Percentiles rank a stretch among this genome's conserved stretches.
phyloP scores from a whole-genome alignment of 2,888 invertebrate genomes.

The Leuctra nigra region DNA sequence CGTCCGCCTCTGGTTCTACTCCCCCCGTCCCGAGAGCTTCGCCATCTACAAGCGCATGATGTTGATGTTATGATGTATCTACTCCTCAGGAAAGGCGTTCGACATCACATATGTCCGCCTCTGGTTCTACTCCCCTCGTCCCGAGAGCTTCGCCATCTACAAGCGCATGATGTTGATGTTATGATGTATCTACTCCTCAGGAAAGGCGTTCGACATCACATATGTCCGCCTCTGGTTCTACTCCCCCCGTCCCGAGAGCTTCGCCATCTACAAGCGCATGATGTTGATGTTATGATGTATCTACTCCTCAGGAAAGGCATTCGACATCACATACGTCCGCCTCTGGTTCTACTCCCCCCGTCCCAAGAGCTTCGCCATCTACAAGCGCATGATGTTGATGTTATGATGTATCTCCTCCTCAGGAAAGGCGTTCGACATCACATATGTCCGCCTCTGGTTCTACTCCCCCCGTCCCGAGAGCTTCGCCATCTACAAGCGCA shows the following conservation, averaged over 20 bases:
- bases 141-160: constrained; percentile 95
- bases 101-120: constrained; percentile 95
- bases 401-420: too few relatives aligned
- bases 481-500: too few relatives aligned
- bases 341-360: constrained; percentile 91
- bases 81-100: constrained; percentile 81
- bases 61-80: too few relatives aligned
- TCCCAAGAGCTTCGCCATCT: constrained; percentile 96
- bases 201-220: constrained; percentile 94
- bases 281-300: too few relatives aligned
- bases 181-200: too few relatives aligned
- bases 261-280: constrained; percentile 86
- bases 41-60: constrained; percentile 85
- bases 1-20: constrained; percentile 87
- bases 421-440: constrained; percentile 97
- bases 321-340: constrained; percentile 94
- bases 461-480: neutral
- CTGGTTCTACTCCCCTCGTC: constrained; percentile 90
- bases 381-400: too few relatives aligned
- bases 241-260: constrained; percentile 95
- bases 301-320: constrained; percentile 97
- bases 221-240: constrained; percentile 92
- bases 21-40: constrained; percentile 95
- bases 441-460: constrained; percentile 90
- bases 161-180: too few relatives aligned